A percentile compares a stretch with the other conserved stretches of the same genome.
Evolutionary conservation across 2,113 vertebrate species (phyloP).

Genomic region (Eubucco bourcierii): DNA sequence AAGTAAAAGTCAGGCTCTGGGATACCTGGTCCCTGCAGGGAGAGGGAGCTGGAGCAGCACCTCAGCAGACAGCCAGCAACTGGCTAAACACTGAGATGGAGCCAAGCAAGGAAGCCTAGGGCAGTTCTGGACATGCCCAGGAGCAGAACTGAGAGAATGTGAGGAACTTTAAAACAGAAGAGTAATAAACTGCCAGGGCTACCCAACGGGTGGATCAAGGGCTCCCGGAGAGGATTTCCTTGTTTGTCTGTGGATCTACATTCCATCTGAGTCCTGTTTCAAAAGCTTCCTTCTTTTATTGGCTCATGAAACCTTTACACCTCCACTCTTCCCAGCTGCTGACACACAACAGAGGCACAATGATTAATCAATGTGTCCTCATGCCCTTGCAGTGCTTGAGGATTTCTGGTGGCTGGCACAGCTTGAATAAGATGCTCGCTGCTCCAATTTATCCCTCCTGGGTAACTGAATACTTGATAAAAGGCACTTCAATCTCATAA

Average conservation of each 20-base stretch:
- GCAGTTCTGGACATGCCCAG: not conserved
- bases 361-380: not conserved
- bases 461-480: not conserved
- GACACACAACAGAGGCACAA: not conserved
- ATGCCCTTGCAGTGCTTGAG: not conserved
- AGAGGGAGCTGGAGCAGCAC: not conserved
- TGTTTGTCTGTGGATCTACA: not conserved
- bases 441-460: not conserved
- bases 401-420: not conserved
- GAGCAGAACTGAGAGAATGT: not conserved
- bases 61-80: not conserved
- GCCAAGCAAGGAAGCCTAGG: not conserved
- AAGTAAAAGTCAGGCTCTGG: not conserved
- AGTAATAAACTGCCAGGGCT: not conserved
- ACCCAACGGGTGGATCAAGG: not conserved
- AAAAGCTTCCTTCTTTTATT: not conserved
- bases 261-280: not conserved
- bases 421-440: not conserved
- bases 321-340: not conserved
- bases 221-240: not conserved
- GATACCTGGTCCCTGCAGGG: not conserved
- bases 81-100: not conserved
- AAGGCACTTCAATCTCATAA: not conserved
- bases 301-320: not conserved
- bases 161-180: not conserved